Evolutionary conservation across 2,888 invertebrate species (phyloP).

Genomic region (Amphipoea oculea): DNA sequence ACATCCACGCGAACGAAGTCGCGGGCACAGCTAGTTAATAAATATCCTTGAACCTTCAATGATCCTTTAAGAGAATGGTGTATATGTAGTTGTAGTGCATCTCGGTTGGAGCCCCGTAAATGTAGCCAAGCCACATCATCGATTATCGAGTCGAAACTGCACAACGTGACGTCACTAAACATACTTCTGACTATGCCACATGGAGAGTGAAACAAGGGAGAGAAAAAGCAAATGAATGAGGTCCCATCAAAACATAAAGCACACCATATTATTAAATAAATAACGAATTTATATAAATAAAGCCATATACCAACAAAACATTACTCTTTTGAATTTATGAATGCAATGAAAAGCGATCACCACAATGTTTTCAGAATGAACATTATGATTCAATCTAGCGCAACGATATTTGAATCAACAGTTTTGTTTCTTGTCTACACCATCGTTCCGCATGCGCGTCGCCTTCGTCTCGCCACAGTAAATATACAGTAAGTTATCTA

Average conservation of each 20-base stretch:
- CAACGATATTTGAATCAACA: neutral
- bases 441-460: neutral
- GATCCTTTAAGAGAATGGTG: neutral
- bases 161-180: conserved; percentile 25
- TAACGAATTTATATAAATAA: neutral
- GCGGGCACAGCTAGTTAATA: no score
- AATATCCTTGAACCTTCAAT: neutral
- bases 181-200: conserved; percentile 3
- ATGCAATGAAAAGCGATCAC: neutral
- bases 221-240: neutral
- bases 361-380: neutral
- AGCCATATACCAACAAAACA: neutral
- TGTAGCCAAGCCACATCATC: conserved; percentile 20
- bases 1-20: no score
- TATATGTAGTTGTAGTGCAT: neutral
- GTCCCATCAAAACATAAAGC: neutral
- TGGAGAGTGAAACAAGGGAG: neutral
- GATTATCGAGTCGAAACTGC: conserved; percentile 48
- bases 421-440: neutral
- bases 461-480: neutral
- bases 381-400: neutral
- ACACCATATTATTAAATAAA: neutral
- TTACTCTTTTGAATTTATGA: neutral
- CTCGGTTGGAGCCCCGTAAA: conserved; percentile 30
- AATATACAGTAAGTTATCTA: no score